These are phyloP conservation scores for Numida meleagris DNA, from an alignment of 2,113 vertebrate species.

Conservation along the genomic window DNA sequence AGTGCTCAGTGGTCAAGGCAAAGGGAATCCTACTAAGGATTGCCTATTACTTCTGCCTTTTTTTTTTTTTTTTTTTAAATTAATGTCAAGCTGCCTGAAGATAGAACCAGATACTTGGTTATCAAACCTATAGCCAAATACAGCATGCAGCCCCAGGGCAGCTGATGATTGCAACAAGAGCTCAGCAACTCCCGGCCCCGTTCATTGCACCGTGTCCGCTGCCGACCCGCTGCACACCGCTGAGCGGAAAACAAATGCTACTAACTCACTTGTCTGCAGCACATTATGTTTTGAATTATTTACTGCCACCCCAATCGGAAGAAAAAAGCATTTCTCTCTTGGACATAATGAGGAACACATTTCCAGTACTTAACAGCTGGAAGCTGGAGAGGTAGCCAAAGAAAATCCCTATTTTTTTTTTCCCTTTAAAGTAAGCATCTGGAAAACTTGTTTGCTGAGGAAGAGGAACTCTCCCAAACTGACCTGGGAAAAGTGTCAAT, in stretches of 20 bases:
- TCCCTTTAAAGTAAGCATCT: conserved; percentile 43
- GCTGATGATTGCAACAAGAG: not conserved
- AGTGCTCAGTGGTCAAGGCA: rapidly evolving
- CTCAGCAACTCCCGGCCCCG: rapidly evolving
- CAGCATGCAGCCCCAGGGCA: not conserved
- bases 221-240: not conserved
- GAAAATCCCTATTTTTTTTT: not conserved
- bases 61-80: not conserved
- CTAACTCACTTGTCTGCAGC: conserved; percentile 37
- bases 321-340: conserved; percentile 59
- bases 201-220: rapidly evolving
- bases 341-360: conserved; percentile 61
- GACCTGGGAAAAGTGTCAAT: not conserved
- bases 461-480: not conserved
- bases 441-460: not conserved
- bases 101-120: not conserved
- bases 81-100: not conserved
- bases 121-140: not conserved
- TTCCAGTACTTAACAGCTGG: conserved; percentile 58
- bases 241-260: not conserved
- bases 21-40: not conserved
- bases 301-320: conserved; percentile 39
- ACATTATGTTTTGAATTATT: conserved; percentile 36
- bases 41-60: not conserved
- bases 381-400: conserved; percentile 64